Evolutionary conservation across 2,113 vertebrate species (phyloP).

Genomic region (Lophochroa leadbeateri): DNA sequence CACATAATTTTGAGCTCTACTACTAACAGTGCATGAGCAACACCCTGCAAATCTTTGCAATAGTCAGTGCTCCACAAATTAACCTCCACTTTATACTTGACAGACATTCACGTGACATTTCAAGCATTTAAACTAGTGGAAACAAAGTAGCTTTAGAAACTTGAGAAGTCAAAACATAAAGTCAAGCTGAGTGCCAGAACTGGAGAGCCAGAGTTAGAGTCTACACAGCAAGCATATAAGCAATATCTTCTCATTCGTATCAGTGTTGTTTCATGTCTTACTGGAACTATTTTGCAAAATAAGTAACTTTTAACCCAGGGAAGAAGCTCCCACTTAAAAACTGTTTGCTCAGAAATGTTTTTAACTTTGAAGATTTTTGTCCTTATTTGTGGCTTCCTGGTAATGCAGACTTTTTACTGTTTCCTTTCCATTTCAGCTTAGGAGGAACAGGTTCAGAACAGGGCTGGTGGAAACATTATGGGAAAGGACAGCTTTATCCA

Average conservation of each 20-base stretch:
- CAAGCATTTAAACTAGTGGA: neutral
- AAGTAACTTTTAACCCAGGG: neutral
- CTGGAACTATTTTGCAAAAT: neutral
- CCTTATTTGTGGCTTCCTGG: neutral
- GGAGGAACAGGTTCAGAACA: neutral
- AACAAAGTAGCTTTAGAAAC: neutral
- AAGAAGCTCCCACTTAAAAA: neutral
- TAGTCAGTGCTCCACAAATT: neutral
- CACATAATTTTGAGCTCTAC: neutral
- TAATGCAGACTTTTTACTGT: neutral
- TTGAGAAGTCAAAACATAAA: neutral
- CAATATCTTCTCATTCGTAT: neutral
- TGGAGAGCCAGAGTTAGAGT: neutral
- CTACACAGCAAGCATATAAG: neutral
- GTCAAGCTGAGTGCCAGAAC: neutral
- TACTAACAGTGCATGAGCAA: neutral
- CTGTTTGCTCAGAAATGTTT: neutral
- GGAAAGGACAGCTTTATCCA: neutral
- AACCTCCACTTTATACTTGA: neutral
- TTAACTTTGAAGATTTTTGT: neutral
- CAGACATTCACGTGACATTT: neutral
- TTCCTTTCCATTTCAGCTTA: neutral
- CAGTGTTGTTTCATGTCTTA: neutral
- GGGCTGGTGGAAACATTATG: neutral
- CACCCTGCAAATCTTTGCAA: neutral